These are phyloP conservation scores for Bucorvus abyssinicus DNA, from an alignment of 2,797 vertebrate species.

Conservation along the genomic window DNA sequence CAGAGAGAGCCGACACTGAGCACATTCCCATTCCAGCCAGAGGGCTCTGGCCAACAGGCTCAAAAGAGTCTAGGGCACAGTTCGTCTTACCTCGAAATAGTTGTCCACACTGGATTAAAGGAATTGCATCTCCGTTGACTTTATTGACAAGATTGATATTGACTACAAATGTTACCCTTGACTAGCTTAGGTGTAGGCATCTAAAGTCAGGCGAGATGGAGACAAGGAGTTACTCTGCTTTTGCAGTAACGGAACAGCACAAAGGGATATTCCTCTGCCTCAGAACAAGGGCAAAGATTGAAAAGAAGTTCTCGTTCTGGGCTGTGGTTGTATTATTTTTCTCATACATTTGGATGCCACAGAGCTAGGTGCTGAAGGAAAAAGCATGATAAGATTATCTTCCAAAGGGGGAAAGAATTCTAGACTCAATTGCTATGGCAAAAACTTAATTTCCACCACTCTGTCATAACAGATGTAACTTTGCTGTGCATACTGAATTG, in stretches of 20 bases:
- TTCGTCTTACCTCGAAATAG: background rate
- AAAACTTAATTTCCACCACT: slow-evolving; percentile 19
- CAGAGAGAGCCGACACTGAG: fast-evolving
- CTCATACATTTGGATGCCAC: background rate
- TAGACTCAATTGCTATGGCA: background rate
- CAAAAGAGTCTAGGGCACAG: background rate
- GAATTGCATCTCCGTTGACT: background rate
- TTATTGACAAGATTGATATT: background rate
- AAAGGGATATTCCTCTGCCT: background rate
- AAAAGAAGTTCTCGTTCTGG: background rate
- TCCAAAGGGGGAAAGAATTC: slow-evolving; percentile 6
- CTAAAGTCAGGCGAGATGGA: background rate
- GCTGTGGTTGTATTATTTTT: background rate
- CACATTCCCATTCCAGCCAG: background rate
- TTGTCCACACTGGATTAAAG: background rate
- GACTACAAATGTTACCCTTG: background rate
- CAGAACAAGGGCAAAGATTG: background rate
- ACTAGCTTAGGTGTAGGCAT: background rate
- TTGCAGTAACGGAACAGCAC: background rate
- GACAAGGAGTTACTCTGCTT: background rate
- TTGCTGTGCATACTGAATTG: background rate
- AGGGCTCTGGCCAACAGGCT: background rate
- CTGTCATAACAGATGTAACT: background rate
- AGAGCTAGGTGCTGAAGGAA: background rate
- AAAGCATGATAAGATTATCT: background rate